Evolutionary conservation across 2,113 vertebrate species (phyloP).

Genomic region (Mesembrinibis cayennensis): DNA sequence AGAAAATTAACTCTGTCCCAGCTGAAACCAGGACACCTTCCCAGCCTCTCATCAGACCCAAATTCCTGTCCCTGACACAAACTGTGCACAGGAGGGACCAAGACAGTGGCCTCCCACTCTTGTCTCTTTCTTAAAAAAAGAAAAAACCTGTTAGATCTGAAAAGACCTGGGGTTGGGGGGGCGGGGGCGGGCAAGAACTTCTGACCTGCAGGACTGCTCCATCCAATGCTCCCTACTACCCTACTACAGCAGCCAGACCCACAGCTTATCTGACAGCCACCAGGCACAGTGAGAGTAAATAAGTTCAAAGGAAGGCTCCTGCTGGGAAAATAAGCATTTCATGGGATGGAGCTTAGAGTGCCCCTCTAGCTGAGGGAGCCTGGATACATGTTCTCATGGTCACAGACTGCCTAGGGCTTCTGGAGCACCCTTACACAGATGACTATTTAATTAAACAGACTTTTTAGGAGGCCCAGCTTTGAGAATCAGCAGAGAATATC

Average conservation of each 20-base stretch:
- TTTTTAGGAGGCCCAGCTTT: neutral
- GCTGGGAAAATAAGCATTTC: neutral
- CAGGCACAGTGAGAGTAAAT: neutral
- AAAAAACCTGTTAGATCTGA: neutral
- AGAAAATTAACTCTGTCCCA: no score
- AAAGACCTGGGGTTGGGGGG: neutral
- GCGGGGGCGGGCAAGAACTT: neutral
- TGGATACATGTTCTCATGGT: rapidly evolving
- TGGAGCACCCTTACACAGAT: neutral
- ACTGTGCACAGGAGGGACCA: neutral
- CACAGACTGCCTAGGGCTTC: neutral
- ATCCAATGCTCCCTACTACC: neutral
- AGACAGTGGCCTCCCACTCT: neutral
- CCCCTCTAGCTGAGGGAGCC: neutral
- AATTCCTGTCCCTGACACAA: neutral
- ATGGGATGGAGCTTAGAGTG: neutral
- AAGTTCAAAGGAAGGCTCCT: neutral
- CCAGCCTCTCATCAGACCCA: neutral
- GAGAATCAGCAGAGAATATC: neutral
- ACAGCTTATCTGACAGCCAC: neutral
- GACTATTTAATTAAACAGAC: neutral
- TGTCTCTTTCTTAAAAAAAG: neutral
- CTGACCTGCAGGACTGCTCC: neutral
- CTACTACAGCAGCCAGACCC: neutral
- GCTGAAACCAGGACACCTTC: no score